Conservation (phyloP, 1,140 invertebrate species). For the Eulimnadia texana region DNA sequence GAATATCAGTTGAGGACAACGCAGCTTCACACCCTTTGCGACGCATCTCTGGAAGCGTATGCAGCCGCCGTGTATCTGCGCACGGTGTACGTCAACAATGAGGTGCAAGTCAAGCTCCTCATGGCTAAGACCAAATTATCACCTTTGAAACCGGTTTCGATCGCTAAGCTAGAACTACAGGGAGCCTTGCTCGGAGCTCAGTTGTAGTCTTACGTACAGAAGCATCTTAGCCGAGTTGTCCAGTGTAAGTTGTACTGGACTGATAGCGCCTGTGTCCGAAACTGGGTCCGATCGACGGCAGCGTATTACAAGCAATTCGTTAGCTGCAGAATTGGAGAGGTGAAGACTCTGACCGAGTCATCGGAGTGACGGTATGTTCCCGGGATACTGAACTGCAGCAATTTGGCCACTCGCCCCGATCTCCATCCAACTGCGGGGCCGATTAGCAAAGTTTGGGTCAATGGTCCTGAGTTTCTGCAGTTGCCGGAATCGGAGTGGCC, state of each 20-base stretch:
- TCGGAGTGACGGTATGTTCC: conserved; percentile 6
- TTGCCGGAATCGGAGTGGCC: neutral
- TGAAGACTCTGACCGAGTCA: neutral
- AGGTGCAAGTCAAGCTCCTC: neutral
- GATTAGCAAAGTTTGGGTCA: neutral
- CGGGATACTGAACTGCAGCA: neutral
- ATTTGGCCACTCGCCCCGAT: conserved; percentile 1
- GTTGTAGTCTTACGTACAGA: neutral
- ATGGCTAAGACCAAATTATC: neutral
- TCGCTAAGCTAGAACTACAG: conserved; percentile 2
- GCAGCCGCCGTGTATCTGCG: neutral
- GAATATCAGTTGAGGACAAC: neutral
- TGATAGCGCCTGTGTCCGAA: conserved; percentile 6
- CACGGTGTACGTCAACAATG: neutral
- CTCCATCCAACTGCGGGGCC: neutral
- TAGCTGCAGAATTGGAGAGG: neutral
- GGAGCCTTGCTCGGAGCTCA: neutral
- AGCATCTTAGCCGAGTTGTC: conserved; percentile 2
- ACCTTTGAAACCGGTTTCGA: neutral
- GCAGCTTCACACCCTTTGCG: neutral
- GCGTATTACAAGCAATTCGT: conserved; percentile 5
- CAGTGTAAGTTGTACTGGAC: conserved; percentile 14
- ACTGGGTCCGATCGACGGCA: neutral
- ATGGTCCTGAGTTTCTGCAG: neutral
- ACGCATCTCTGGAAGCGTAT: neutral